Conservation (phyloP, 2,113 vertebrate genomes). For the Cariama cristata region DNA sequence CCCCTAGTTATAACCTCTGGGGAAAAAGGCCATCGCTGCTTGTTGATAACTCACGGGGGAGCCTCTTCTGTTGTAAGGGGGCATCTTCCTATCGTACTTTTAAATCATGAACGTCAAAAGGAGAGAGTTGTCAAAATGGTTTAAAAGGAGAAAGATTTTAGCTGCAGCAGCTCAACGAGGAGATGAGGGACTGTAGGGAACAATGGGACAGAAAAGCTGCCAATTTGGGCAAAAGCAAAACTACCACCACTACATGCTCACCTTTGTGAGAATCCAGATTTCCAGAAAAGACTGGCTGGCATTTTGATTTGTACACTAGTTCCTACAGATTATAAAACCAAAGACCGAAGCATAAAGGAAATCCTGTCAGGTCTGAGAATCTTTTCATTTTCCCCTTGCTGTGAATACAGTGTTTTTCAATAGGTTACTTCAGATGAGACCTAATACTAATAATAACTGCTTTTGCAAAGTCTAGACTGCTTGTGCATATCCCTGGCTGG, state of each 20-base stretch:
- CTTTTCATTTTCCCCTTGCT: background rate
- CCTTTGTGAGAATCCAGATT: background rate
- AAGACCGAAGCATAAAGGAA: constrained; percentile 1
- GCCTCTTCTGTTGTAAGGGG: background rate
- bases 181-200: background rate
- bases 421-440: background rate
- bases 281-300: background rate
- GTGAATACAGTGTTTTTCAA: background rate
- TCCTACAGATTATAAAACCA: constrained; percentile 25
- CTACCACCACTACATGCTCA: background rate
- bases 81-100: background rate
- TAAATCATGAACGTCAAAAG: background rate
- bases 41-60: background rate
- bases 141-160: background rate
- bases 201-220: background rate
- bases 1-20: background rate
- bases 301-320: constrained; percentile 31
- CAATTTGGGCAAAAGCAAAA: background rate
- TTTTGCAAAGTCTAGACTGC: background rate
- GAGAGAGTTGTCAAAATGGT: background rate
- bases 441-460: background rate
- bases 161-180: background rate
- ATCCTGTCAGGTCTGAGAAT: background rate
- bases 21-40: background rate
- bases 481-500: background rate